Percentiles rank a stretch among this genome's conserved stretches.
phyloP scores from a whole-genome alignment of 2,113 vertebrate species.

The Lycocorax pyrrhopterus region DNA sequence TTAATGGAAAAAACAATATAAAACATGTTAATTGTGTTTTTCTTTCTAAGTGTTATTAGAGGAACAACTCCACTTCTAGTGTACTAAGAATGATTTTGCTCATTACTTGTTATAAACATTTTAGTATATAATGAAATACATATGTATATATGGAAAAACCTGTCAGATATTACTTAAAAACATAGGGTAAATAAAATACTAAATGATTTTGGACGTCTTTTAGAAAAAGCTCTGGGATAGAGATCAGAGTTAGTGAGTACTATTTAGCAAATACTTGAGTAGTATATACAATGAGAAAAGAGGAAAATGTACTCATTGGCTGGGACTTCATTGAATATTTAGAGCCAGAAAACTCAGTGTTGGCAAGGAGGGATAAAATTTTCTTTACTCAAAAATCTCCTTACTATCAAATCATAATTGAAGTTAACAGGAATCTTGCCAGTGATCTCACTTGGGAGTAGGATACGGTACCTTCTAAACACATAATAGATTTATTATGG shows the following conservation, averaged over 20 bases:
- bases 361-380: not conserved
- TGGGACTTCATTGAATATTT: not conserved
- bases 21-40: not conserved
- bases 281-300: slow-evolving; percentile 12
- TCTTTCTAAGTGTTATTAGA: not conserved
- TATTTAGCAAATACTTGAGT: slow-evolving; percentile 12
- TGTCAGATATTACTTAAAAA: not conserved
- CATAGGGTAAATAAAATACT: slow-evolving; percentile 12
- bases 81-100: not conserved
- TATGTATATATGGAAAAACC: slow-evolving; percentile 3
- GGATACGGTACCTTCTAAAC: not conserved
- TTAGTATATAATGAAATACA: not conserved
- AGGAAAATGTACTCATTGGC: not conserved
- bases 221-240: not conserved
- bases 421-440: not conserved
- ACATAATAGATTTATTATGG: not conserved
- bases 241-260: not conserved
- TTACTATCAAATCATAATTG: not conserved
- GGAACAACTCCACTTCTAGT: not conserved
- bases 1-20: not conserved
- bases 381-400: not conserved
- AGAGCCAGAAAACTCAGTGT: not conserved
- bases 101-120: not conserved
- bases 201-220: not conserved
- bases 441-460: not conserved